Base-by-base conservation (phyloP, 1,140 invertebrate species). In the Bicyclus anynana region DNA sequence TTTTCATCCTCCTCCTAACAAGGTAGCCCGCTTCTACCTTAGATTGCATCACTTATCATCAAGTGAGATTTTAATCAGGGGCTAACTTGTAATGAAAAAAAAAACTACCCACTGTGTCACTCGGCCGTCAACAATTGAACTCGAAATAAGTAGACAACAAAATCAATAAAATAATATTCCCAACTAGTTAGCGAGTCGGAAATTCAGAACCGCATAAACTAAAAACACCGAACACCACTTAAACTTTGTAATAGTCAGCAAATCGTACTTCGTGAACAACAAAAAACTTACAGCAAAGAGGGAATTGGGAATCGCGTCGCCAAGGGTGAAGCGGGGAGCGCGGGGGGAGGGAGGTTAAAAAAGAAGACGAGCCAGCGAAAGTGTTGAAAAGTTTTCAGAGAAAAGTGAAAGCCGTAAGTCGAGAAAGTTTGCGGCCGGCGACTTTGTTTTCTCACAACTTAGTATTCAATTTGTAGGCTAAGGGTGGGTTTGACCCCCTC, bases 361-460 rank as follows among this genome's bases (percentile, higher is more conserved):
- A 64, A 65, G 67, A 69, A 51, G 52, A 52, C 52, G 27, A 27
- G 49, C 58, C 48, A 73, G 82, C 38, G 79, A 85, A 76, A 85
- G 80, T 74, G 72, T 51, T 72, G 56, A 71, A 82, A 84, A 82
- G 72, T 78, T 82, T 74, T 60, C 67, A 68, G 38, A 53, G 62
- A 64, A 83, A 77, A 82, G 80, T 62, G 74, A 86, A 76, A 84
- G 78, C 80, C 59, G 62, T 53, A 60, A 70, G 69, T 74, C 65
- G 74, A 60, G 73, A 79, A 85, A 85, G 77, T 85, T 85, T 52
- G 71, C 54, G 55, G 52, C 60, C 51, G 48, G 61, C 51, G 74
- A 83, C 77, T 83, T 83, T 85, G 82, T 85, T 85, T 78, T 71
- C 79, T 62, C 62, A 62, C 74, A 86, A 86, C 75, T 86, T 82